Evolutionary conservation across 2,888 invertebrate genomes (phyloP).

Genomic region (Zele albiditarsus): DNA sequence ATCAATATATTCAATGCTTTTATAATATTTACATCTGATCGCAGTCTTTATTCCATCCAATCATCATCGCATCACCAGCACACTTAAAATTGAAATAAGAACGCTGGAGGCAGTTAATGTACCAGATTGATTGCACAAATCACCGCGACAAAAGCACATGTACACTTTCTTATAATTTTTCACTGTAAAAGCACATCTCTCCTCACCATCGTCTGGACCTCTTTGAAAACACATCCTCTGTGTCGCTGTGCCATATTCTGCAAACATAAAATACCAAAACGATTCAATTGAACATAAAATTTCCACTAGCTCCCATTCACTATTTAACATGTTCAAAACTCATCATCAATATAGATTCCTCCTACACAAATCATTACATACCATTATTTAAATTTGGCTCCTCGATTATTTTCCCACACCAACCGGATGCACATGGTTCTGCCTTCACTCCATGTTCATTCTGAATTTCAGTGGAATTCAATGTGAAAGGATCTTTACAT

Average conservation of each 20-base stretch:
- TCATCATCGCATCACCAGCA: conserved; percentile 51
- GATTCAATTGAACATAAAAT: not conserved
- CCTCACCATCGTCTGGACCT: conserved; percentile 91
- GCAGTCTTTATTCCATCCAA: conserved; percentile 47
- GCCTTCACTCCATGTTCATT: conserved; percentile 82
- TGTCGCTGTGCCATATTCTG: conserved; percentile 90
- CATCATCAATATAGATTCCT: not conserved
- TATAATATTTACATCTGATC: conserved; percentile 20
- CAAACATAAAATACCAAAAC: conserved; percentile 54
- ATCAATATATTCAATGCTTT: conserved; percentile 21
- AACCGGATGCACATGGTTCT: conserved; percentile 89
- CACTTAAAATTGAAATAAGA: conserved; percentile 45
- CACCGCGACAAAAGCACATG: conserved; percentile 94
- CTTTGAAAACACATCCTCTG: conserved; percentile 90
- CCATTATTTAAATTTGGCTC: conserved; percentile 86
- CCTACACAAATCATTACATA: conserved; percentile 64
- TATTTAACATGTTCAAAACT: not conserved
- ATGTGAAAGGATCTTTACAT: conserved; percentile 89
- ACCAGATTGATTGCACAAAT: conserved; percentile 82
- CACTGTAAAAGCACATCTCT: conserved; percentile 89
- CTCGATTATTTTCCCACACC: conserved; percentile 94
- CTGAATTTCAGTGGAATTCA: conserved; percentile 85
- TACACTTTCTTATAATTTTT: conserved; percentile 88
- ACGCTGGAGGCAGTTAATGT: conserved; percentile 33
- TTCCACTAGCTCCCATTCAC: not conserved